A percentile compares a stretch with the other conserved stretches of the same genome.
phyloP scores from a whole-genome alignment of 1,140 invertebrate species.

The Drosophila insularis region DNA sequence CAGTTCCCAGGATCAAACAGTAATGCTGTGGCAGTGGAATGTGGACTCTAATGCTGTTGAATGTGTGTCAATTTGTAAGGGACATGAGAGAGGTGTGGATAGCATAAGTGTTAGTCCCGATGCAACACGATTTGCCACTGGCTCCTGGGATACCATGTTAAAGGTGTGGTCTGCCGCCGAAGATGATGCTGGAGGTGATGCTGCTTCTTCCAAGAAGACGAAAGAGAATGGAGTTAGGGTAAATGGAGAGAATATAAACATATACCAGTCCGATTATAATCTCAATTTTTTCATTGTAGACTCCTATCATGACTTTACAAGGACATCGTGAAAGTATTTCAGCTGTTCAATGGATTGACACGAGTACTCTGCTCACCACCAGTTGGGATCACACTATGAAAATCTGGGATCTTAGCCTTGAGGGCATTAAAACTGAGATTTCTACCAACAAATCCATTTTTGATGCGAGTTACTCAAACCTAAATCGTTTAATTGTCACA shows the following conservation, averaged over 20 bases:
- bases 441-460: slow-evolving; percentile 95
- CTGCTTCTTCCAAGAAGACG: slow-evolving; percentile 62
- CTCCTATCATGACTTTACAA: slow-evolving; percentile 93
- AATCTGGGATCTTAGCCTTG: slow-evolving; percentile 95
- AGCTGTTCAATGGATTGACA: slow-evolving; percentile 91
- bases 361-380: slow-evolving; percentile 89
- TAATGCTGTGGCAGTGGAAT: slow-evolving; percentile 95
- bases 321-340: slow-evolving; percentile 96
- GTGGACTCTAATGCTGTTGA: slow-evolving; percentile 89
- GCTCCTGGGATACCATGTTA: slow-evolving; percentile 94
- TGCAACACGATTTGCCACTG: slow-evolving; percentile 90
- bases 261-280: background rate
- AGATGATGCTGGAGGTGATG: slow-evolving; percentile 76
- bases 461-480: slow-evolving; percentile 91
- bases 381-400: slow-evolving; percentile 98
- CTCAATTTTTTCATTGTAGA: slow-evolving; percentile 83
- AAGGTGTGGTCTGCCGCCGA: slow-evolving; percentile 89
- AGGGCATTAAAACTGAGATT: slow-evolving; percentile 91
- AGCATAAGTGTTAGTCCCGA: slow-evolving; percentile 89
- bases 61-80: slow-evolving; percentile 91
- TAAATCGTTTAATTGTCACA: slow-evolving; percentile 90
- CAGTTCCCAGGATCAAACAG: slow-evolving; percentile 96
- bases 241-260: slow-evolving; percentile 33
- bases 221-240: slow-evolving; percentile 84
- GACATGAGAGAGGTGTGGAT: slow-evolving; percentile 95